These are phyloP conservation scores for Nebria brevicollis DNA, from an alignment of 2,888 invertebrate species.

Conservation along the genomic window DNA sequence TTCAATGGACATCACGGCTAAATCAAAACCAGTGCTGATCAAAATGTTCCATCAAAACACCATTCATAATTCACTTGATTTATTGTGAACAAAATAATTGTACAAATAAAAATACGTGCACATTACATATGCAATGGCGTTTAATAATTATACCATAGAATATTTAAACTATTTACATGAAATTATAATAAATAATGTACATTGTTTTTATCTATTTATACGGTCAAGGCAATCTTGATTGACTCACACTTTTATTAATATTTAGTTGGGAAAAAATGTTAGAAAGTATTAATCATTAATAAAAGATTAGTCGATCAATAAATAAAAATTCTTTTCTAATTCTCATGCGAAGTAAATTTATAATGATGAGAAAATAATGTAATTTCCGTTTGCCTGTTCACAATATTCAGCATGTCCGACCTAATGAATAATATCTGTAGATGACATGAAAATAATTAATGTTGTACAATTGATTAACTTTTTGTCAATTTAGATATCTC, in stretches of 20 bases:
- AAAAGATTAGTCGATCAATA: neutral
- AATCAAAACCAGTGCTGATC: constrained; percentile 32
- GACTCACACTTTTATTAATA: neutral
- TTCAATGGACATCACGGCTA: constrained; percentile 44
- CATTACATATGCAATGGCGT: neutral
- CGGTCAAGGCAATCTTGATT: neutral
- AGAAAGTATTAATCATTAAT: neutral
- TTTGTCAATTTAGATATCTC: neutral
- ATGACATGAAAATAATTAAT: neutral
- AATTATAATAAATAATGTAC: neutral
- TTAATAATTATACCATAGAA: neutral
- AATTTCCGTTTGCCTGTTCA: neutral
- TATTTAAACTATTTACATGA: neutral
- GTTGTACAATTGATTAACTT: neutral
- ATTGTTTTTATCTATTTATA: neutral
- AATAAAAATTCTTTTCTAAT: neutral
- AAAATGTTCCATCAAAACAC: constrained; percentile 13
- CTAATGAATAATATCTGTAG: neutral
- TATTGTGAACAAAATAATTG: neutral
- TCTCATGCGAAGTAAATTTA: neutral
- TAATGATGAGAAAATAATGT: neutral
- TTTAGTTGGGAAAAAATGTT: neutral
- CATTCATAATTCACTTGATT: no score
- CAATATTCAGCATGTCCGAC: neutral
- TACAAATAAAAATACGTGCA: neutral